These are phyloP conservation scores for Chionoecetes opilio DNA, from an alignment of 1,140 invertebrate genomes.

Conservation along the genomic window DNA sequence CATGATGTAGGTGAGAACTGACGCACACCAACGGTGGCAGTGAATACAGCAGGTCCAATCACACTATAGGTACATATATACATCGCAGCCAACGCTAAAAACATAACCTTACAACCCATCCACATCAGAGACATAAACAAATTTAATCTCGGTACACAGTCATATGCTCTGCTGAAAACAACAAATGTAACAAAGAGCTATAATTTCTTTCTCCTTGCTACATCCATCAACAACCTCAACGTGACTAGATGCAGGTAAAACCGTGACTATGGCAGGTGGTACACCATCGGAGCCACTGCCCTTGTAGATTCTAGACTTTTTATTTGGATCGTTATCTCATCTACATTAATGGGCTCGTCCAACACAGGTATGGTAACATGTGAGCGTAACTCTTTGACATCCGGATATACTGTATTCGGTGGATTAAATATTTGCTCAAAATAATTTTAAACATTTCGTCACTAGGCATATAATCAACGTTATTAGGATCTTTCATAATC, in stretches of 20 bases:
- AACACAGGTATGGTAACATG: too few species aligned
- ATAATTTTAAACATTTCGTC: too few species aligned
- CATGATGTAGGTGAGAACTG: slow-evolving; percentile 10
- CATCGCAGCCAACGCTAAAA: background rate
- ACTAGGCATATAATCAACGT: too few species aligned
- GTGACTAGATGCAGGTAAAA: background rate
- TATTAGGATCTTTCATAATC: background rate
- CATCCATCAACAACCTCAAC: background rate
- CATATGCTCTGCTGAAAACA: background rate
- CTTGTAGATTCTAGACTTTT: too few species aligned
- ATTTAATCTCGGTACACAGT: background rate
- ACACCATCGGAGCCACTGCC: too few species aligned
- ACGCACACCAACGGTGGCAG: background rate
- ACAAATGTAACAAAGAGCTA: background rate
- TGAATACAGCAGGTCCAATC: background rate
- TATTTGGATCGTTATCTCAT: too few species aligned
- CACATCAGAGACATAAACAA: background rate
- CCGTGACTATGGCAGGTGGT: too few species aligned
- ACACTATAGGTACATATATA: background rate
- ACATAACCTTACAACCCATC: background rate
- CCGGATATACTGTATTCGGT: too few species aligned
- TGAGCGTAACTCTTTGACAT: too few species aligned
- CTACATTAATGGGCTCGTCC: too few species aligned
- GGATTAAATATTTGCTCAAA: too few species aligned
- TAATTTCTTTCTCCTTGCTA: background rate